A percentile compares a stretch with the other conserved stretches of the same genome.
phyloP scores from a whole-genome alignment of 2,113 vertebrate genomes.

The Henicopernis longicauda region DNA sequence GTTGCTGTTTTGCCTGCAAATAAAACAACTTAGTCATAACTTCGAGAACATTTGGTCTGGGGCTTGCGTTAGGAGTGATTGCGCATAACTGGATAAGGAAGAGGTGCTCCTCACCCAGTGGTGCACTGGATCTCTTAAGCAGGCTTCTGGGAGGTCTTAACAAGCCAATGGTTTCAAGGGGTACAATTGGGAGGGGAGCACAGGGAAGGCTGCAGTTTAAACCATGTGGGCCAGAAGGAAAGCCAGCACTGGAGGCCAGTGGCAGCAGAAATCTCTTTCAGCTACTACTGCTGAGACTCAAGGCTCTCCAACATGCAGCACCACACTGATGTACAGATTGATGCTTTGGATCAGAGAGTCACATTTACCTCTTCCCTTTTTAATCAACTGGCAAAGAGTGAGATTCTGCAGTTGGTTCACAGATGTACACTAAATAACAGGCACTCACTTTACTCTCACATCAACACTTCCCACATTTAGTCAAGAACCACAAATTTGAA shows the following conservation, averaged over 20 bases:
- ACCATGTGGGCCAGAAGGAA: background rate
- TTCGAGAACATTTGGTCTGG: background rate
- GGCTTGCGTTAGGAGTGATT: background rate
- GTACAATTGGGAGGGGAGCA: background rate
- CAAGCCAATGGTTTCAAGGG: background rate
- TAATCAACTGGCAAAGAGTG: background rate
- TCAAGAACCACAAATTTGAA: background rate
- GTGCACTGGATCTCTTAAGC: background rate
- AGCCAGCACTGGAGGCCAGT: background rate
- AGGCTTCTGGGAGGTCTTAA: background rate
- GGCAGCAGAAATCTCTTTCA: background rate
- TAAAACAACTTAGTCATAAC: background rate
- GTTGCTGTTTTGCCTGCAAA: background rate
- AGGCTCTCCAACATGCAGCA: background rate
- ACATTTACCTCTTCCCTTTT: background rate
- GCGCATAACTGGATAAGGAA: fast-evolving
- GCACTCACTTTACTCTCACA: background rate
- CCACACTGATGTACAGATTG: background rate
- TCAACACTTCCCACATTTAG: conserved; percentile 7
- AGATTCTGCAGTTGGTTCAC: background rate
- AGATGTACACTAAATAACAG: background rate
- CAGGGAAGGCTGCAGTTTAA: background rate
- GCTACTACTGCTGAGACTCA: background rate
- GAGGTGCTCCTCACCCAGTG: background rate
- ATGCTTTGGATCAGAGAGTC: background rate